These are phyloP conservation scores for Otus sunia DNA, from an alignment of 2,113 vertebrate species.

Conservation along the genomic window DNA sequence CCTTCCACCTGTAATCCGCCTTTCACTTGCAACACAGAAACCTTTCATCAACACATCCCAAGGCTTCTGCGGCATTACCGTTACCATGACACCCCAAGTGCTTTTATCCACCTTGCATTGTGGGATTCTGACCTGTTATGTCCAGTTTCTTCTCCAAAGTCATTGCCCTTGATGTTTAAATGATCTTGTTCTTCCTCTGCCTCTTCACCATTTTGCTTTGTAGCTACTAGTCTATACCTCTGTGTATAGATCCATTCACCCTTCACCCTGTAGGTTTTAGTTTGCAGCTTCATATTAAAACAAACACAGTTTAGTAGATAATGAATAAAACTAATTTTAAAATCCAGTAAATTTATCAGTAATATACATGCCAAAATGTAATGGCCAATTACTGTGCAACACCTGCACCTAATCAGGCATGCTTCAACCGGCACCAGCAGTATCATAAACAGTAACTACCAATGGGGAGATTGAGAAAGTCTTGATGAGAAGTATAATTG, in stretches of 20 bases:
- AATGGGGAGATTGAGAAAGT: background rate
- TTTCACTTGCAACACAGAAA: background rate
- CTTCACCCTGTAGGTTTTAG: background rate
- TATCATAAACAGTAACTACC: background rate
- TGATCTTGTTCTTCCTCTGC: background rate
- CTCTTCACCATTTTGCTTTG: background rate
- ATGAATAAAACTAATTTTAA: background rate
- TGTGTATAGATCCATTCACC: background rate
- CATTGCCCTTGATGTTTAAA: background rate
- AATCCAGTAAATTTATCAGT: background rate
- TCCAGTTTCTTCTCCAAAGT: background rate
- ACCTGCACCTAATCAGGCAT: slow-evolving; percentile 12
- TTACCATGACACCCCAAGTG: background rate
- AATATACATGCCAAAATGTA: background rate
- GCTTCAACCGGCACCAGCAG: background rate
- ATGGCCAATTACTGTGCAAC: slow-evolving; percentile 5
- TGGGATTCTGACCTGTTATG: background rate
- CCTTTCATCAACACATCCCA: background rate
- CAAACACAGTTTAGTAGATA: background rate
- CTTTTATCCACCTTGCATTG: background rate
- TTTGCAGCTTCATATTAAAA: background rate
- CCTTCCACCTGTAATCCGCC: background rate
- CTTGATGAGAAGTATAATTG: background rate
- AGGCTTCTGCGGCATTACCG: rapidly evolving
- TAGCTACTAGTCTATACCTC: background rate